These are phyloP conservation scores for Coelogynopora nodosa DNA, from an alignment of 2,888 invertebrate genomes.

Conservation along the genomic window DNA sequence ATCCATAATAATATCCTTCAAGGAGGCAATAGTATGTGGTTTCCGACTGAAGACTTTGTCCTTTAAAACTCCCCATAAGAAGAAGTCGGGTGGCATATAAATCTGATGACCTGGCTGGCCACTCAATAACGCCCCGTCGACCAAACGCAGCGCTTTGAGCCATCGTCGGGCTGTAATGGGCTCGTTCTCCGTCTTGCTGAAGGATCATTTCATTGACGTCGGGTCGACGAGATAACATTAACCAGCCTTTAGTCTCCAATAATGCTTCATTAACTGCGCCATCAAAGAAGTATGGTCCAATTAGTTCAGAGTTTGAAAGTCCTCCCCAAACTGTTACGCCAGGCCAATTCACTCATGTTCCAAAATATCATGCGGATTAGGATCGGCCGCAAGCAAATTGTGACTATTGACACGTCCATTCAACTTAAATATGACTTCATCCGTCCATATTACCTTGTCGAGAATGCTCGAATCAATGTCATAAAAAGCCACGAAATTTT, in stretches of 20 bases:
- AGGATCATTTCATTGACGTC: conserved; percentile 5
- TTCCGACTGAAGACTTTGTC: conserved; percentile 8
- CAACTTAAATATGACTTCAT: not conserved
- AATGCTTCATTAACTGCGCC: conserved; percentile 20
- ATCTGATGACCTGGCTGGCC: not conserved
- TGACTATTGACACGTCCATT: conserved; percentile 12
- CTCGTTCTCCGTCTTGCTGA: not conserved
- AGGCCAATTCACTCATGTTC: not conserved
- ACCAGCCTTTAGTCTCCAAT: not conserved
- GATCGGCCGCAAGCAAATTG: not conserved
- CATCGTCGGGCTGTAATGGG: conserved; percentile 19
- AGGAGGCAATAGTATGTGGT: not conserved
- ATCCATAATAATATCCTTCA: conserved; percentile 18
- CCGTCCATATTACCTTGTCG: not conserved
- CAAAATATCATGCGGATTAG: conserved; percentile 18
- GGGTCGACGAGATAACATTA: conserved; percentile 5
- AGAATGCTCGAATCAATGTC: conserved; percentile 3
- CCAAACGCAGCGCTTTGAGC: not conserved
- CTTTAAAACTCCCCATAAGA: conserved; percentile 11
- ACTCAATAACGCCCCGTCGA: not conserved
- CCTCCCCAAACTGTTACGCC: not conserved
- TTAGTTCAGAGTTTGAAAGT: conserved; percentile 24
- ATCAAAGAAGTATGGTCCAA: conserved; percentile 29
- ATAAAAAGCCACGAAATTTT: conserved; percentile 23
- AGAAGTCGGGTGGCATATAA: not conserved